A percentile compares a stretch with the other conserved stretches of the same genome.
phyloP scores from a whole-genome alignment of 2,797 vertebrate species.

The Clamator glandarius region DNA sequence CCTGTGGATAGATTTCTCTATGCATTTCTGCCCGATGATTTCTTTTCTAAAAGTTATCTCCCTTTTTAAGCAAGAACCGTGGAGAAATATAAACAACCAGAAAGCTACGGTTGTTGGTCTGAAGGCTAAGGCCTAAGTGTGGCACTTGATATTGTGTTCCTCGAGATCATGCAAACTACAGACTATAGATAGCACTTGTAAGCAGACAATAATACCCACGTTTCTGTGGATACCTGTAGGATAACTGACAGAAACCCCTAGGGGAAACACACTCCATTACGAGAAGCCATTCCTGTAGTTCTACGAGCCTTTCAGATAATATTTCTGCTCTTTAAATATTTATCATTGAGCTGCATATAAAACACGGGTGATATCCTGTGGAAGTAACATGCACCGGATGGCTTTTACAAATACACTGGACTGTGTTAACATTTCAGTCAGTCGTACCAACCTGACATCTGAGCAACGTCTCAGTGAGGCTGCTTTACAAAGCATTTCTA shows the following conservation, averaged over 20 bases:
- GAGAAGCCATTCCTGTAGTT: slow-evolving; percentile 59
- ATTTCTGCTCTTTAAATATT: slow-evolving; percentile 59
- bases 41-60: slow-evolving; percentile 45
- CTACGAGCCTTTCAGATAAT: slow-evolving; percentile 57
- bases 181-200: neutral
- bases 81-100: slow-evolving; percentile 28
- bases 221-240: slow-evolving; percentile 38
- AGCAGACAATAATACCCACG: slow-evolving; percentile 51
- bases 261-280: slow-evolving; percentile 49
- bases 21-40: slow-evolving; percentile 38
- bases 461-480: neutral
- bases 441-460: slow-evolving; percentile 33
- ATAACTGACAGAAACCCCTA: slow-evolving; percentile 48
- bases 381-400: neutral
- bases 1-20: slow-evolving; percentile 63
- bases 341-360: slow-evolving; percentile 57
- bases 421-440: slow-evolving; percentile 15
- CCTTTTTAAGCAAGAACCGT: slow-evolving; percentile 54
- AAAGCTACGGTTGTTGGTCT: slow-evolving; percentile 10
- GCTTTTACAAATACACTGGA: slow-evolving; percentile 15
- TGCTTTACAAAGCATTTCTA: neutral
- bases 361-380: neutral
- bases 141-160: neutral
- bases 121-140: neutral
- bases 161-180: neutral